Percentiles rank a stretch among this genome's conserved stretches.
phyloP scores from a whole-genome alignment of 2,797 vertebrate species.

The Gadopsis bispinosus region DNA sequence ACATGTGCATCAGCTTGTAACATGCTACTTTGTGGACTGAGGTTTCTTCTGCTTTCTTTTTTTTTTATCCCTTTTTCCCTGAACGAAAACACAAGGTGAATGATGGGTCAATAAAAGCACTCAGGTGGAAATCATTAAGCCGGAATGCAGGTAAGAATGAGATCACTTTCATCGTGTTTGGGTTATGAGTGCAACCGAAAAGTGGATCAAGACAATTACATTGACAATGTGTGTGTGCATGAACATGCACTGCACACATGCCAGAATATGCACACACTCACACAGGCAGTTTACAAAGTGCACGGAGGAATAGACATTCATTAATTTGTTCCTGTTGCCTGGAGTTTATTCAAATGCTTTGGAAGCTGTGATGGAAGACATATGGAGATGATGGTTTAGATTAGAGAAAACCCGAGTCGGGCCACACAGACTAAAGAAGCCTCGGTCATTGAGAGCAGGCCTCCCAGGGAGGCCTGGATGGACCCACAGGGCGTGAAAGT shows the following conservation, averaged over 20 bases:
- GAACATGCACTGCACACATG: conserved; percentile 14
- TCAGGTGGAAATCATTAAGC: conserved; percentile 81
- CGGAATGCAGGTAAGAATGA: conserved; percentile 81
- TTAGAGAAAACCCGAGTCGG: conserved; percentile 65
- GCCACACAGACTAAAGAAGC: conserved; percentile 81
- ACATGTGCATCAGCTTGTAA: conserved; percentile 68
- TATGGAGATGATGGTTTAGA: conserved; percentile 82
- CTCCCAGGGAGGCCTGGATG: conserved; percentile 65
- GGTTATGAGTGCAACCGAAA: conserved; percentile 48
- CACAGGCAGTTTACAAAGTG: conserved; percentile 60
- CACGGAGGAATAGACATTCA: conserved; percentile 77
- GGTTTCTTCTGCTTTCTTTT: conserved; percentile 59
- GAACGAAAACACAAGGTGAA: conserved; percentile 74
- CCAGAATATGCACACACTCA: conserved; percentile 19
- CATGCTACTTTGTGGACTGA: conserved; percentile 69
- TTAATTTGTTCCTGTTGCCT: conserved; percentile 85
- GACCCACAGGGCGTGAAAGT: conserved; percentile 65
- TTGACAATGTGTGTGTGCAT: conserved; percentile 23
- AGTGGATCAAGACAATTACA: conserved; percentile 61
- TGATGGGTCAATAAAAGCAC: conserved; percentile 77
- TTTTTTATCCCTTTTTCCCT: conserved; percentile 65
- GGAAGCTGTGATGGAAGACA: conserved; percentile 83
- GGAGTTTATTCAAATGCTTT: conserved; percentile 78
- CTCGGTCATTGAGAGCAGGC: conserved; percentile 68
- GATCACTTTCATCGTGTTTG: conserved; percentile 67